Conservation (phyloP, 2,888 invertebrate genomes). For the Willowsia nigromaculata region DNA sequence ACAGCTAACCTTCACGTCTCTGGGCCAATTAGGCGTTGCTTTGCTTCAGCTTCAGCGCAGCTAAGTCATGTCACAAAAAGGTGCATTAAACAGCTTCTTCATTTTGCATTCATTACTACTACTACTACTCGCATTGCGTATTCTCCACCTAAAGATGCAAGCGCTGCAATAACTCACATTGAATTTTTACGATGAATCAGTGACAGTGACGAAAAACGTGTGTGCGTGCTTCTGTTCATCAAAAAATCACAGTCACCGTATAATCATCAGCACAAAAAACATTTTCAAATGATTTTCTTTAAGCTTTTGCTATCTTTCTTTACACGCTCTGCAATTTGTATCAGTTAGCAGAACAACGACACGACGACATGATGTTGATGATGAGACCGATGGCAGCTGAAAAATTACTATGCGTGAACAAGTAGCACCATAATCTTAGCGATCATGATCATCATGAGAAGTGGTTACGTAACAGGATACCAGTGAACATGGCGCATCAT, state of each 20-base stretch:
- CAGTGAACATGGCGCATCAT: background rate
- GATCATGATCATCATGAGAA: background rate
- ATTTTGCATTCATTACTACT: constrained; percentile 39
- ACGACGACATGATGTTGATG: constrained; percentile 23
- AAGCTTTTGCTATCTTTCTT: constrained; percentile 18
- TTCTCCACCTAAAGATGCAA: background rate
- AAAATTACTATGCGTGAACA: constrained; percentile 66
- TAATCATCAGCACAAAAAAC: constrained; percentile 26
- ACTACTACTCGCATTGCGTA: background rate
- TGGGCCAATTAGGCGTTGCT: constrained; percentile 65
- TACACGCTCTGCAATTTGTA: constrained; percentile 53
- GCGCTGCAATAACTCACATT: background rate
- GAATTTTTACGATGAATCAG: constrained; percentile 46
- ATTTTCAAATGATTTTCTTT: background rate
- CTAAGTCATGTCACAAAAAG: constrained; percentile 14
- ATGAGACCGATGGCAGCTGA: constrained; percentile 40
- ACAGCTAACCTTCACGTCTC: constrained; percentile 61
- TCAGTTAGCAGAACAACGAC: constrained; percentile 45
- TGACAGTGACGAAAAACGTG: constrained; percentile 59
- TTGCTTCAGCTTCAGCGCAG: constrained; percentile 11
- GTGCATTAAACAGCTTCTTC: constrained; percentile 47
- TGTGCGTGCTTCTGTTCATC: constrained; percentile 62
- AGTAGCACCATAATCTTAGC: constrained; percentile 40
- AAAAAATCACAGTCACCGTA: constrained; percentile 41
- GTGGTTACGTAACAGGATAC: constrained; percentile 64